Conservation (phyloP, 2,797 vertebrate genomes). For the Cossypha caffra region DNA sequence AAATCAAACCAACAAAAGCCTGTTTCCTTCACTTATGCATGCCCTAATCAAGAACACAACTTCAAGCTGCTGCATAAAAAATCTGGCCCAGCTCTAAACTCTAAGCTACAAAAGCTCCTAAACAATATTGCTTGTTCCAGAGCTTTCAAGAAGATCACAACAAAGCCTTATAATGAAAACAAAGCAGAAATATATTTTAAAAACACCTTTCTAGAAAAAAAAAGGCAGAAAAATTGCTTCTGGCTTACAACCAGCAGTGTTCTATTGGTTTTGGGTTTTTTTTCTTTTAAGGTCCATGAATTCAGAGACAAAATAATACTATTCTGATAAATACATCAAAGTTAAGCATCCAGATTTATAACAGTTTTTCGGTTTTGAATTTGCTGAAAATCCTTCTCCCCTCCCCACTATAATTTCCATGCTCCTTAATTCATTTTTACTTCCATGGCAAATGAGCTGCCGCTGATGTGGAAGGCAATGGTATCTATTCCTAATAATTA, state of each 20-base stretch:
- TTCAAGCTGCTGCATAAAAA: neutral
- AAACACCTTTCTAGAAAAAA: neutral
- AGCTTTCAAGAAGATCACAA: neutral
- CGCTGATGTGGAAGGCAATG: neutral
- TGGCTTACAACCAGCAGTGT: neutral
- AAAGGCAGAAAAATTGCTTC: neutral
- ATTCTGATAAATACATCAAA: neutral
- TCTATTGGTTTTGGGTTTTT: neutral
- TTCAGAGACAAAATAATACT: neutral
- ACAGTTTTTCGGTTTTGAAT: neutral
- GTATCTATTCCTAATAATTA: neutral
- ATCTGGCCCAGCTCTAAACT: neutral
- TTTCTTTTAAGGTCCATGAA: neutral
- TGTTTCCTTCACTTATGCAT: neutral
- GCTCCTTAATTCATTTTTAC: neutral
- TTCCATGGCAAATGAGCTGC: neutral
- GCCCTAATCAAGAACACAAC: neutral
- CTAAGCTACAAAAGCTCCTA: neutral
- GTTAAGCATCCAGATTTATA: neutral
- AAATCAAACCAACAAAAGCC: neutral
- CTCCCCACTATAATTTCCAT: neutral
- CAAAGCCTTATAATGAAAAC: neutral
- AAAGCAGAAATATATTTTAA: neutral
- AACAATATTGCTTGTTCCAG: neutral
- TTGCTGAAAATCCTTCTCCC: neutral